Conservation (phyloP, 2,888 invertebrate species). For the Leptopilina drosophilae region DNA sequence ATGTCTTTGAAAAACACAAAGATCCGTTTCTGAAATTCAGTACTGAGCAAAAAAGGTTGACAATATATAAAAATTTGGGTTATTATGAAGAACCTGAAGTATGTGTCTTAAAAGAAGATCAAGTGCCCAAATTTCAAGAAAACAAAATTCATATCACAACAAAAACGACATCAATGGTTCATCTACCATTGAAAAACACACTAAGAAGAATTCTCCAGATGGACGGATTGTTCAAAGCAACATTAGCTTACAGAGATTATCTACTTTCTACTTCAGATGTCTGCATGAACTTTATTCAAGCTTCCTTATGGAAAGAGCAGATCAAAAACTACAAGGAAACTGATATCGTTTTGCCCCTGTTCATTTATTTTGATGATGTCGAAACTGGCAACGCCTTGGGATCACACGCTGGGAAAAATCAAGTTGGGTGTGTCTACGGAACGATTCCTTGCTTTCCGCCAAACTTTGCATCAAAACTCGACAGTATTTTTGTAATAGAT, state of each 20-base stretch:
- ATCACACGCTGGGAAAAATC: constrained; percentile 23
- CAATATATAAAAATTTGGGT: constrained; percentile 35
- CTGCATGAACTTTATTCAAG: constrained; percentile 15
- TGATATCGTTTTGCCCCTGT: constrained; percentile 14
- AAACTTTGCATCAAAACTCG: constrained; percentile 14
- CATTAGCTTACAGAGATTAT: background rate
- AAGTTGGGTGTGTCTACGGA: constrained; percentile 17
- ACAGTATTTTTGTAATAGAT: constrained; percentile 8
- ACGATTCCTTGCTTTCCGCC: constrained; percentile 11
- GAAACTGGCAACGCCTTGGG: constrained; percentile 29
- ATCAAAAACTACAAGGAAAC: background rate
- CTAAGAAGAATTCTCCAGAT: constrained; percentile 22
- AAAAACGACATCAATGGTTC: background rate
- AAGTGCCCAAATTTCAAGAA: background rate
- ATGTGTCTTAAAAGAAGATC: background rate
- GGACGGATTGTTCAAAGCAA: background rate
- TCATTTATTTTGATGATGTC: constrained; percentile 25
- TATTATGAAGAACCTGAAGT: constrained; percentile 39
- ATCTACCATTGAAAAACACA: background rate
- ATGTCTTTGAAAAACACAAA: constrained; percentile 28
- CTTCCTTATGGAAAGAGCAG: constrained; percentile 19
- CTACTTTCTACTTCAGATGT: background rate
- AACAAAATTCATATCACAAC: background rate
- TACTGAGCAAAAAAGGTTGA: constrained; percentile 15
- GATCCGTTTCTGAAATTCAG: constrained; percentile 13